A percentile compares a stretch with the other conserved stretches of the same genome.
phyloP scores from a whole-genome alignment of 2,797 vertebrate genomes.

The Molothrus aeneus region DNA sequence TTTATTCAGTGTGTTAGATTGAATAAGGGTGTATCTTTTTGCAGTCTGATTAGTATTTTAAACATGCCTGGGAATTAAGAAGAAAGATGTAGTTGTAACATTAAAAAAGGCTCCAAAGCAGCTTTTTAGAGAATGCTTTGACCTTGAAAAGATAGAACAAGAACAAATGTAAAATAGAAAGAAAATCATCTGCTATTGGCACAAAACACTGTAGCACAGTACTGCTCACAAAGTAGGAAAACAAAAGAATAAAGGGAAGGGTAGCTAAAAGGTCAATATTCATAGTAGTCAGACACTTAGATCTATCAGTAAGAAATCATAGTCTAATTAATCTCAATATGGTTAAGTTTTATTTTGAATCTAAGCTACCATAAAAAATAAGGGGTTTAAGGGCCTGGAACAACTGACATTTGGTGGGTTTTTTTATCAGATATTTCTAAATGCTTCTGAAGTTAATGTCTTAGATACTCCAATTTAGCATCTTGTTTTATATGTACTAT shows the following conservation, averaged over 20 bases:
- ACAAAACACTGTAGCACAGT: background rate
- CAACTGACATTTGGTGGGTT: background rate
- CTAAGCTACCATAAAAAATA: background rate
- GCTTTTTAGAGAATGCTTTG: slow-evolving; percentile 41
- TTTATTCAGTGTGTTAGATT: slow-evolving; percentile 41
- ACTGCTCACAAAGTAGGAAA: background rate
- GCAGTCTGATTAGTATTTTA: slow-evolving; percentile 72
- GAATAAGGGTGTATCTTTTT: slow-evolving; percentile 43
- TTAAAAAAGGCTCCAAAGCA: slow-evolving; percentile 1
- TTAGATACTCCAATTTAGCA: background rate
- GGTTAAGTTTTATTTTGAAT: background rate
- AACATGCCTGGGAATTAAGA: slow-evolving; percentile 69
- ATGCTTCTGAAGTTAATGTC: background rate
- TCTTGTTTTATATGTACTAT: background rate
- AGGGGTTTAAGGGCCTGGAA: background rate
- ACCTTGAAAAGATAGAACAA: slow-evolving; percentile 73
- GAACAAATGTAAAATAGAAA: slow-evolving; percentile 33
- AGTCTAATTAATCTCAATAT: background rate
- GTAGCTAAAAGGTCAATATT: background rate
- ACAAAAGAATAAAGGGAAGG: background rate
- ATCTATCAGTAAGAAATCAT: background rate
- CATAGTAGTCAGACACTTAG: background rate
- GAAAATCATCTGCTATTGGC: slow-evolving; percentile 2
- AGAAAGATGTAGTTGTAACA: slow-evolving; percentile 24
- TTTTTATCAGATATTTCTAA: background rate